Percentiles rank a stretch among this genome's conserved stretches.
Evolutionary conservation across 2,797 vertebrate species (phyloP).

Genomic region (Vultur gryphus): DNA sequence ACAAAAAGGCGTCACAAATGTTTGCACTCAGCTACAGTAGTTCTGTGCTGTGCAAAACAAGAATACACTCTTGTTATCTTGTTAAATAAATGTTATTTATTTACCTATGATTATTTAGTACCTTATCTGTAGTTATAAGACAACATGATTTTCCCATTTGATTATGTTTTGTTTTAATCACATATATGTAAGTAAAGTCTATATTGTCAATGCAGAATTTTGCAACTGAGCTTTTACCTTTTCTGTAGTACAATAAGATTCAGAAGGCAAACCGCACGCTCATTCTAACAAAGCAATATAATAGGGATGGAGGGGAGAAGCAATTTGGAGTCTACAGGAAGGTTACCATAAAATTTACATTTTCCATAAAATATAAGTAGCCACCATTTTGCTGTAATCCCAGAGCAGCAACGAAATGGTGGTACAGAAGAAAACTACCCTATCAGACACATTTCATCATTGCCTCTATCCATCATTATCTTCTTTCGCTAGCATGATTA

Average conservation of each 20-base stretch:
- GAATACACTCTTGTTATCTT: neutral
- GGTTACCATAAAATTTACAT: constrained; percentile 70
- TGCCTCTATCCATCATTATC: constrained; percentile 61
- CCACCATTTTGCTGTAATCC: constrained; percentile 74
- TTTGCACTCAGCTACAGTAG: neutral
- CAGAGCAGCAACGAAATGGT: constrained; percentile 71
- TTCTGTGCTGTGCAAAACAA: neutral
- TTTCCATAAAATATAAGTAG: constrained; percentile 73
- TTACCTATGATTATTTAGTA: neutral
- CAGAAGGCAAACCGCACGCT: neutral
- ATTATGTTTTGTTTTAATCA: neutral
- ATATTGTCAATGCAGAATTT: neutral
- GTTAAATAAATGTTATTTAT: neutral
- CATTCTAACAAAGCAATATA: constrained; percentile 9
- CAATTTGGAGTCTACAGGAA: constrained; percentile 55
- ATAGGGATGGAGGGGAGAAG: neutral
- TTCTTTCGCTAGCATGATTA: constrained; percentile 16
- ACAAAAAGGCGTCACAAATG: neutral
- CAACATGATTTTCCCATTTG: neutral
- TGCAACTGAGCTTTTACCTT: neutral
- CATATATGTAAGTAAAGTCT: neutral
- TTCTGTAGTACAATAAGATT: neutral
- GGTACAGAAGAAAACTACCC: constrained; percentile 51
- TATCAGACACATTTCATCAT: constrained; percentile 66
- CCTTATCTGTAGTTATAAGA: neutral